A percentile compares a stretch with the other conserved stretches of the same genome.
These are phyloP conservation scores for Misgurnus mizolepis DNA, from an alignment of 2,113 vertebrate genomes.

Conservation along the genomic window DNA sequence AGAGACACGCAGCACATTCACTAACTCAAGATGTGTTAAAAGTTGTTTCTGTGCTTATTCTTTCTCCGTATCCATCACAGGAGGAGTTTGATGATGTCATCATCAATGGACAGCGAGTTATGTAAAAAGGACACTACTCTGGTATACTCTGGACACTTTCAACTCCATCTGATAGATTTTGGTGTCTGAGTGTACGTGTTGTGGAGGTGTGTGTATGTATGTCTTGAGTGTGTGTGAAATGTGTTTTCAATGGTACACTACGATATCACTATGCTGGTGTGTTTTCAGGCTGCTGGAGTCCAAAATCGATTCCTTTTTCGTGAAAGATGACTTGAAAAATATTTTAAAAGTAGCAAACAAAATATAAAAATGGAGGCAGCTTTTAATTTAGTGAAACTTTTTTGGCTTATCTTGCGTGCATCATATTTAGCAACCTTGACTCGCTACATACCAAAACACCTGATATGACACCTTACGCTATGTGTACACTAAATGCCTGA, in stretches of 20 bases:
- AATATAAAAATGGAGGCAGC: conserved; percentile 3
- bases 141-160: not conserved
- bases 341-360: not conserved
- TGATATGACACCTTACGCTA: not conserved
- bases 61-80: conserved; percentile 51
- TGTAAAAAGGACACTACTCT: conserved; percentile 44
- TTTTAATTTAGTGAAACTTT: conserved; percentile 16
- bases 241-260: conserved; percentile 39
- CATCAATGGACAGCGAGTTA: conserved; percentile 70
- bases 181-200: conserved; percentile 13
- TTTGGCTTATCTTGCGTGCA: not conserved
- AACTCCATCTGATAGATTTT: not conserved
- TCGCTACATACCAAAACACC: not conserved
- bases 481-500: not conserved
- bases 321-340: conserved; percentile 5
- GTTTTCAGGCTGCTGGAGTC: not conserved
- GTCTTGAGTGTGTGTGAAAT: conserved; percentile 32
- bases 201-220: not conserved
- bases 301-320: not conserved
- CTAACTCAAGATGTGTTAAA: not conserved
- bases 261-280: conserved; percentile 16
- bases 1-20: not conserved
- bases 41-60: not conserved
- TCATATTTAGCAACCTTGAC: not conserved
- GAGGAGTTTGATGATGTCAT: conserved; percentile 80